Evolutionary conservation across 30 jellyfish, hydroid and myxozoan genomes (phyloP), one percentile per base, ranked within the genome.

Genomic region (Cassiopea andromeda): DNA sequence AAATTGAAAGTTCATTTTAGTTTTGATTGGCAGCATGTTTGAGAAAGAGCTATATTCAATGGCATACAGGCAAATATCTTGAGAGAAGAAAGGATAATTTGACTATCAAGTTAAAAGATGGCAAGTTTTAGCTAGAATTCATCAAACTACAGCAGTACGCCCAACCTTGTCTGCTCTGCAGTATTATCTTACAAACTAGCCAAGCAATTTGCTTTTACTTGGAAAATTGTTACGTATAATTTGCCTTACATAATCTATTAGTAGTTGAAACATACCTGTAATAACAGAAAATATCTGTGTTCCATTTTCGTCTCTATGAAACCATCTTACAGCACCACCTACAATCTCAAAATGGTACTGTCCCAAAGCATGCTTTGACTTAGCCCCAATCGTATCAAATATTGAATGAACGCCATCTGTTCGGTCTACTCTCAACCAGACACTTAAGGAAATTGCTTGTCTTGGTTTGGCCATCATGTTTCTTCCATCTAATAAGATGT

Each of bases 291-390:
- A 96, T 27, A 96, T 92, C 57, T 78, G 89, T 6, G 89, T 87
- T 44, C 92, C 98, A 50, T 98, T 96, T 80, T 96, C 99, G 81
- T 96, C 92, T 68, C 99, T 75, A 72, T 96, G 99, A 83, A 96
- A 96, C 99, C 99, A 96, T 49, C 99, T 81, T 1, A 96, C 99
- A 73, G 94, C 98, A 7, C 99, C 99, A 18, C 97, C 97, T n/a
- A 96, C 97, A 46, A 96, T 81, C 84, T 96, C 99, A 80, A 96
- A 96, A 87, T 96, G 99, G 83, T 87, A 96, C 69, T 91, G 99
- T 16, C 99, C 99, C 38, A 84, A 82, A 1, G 74, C 89, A 61
- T 96, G 99, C 44, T 57, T 73, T 4, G 99, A 96, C 60, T 92
- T 92, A 49, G 93, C 92, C 1, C 99, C 99, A 46, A 96, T 92